Percentiles rank a stretch among this genome's conserved stretches.
Evolutionary conservation across 2,888 invertebrate genomes (phyloP).

Genomic region (Bibio marci): DNA sequence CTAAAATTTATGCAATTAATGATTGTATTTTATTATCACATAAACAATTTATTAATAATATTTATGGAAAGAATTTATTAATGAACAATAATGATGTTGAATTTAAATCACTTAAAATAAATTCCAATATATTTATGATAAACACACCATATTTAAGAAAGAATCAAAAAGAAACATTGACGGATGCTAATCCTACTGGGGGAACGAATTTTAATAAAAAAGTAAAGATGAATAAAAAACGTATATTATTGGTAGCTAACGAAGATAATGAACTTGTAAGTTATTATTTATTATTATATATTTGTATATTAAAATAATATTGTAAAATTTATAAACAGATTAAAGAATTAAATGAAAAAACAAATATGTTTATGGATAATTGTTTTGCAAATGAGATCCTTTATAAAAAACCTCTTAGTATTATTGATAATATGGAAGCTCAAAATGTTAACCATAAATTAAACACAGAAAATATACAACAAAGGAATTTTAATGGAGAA

Average conservation of each 20-base stretch:
- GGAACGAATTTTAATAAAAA: neutral
- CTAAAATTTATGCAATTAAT: neutral
- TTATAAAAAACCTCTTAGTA: too few relatives aligned
- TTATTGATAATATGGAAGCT: neutral
- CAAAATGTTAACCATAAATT: neutral
- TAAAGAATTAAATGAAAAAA: too few relatives aligned
- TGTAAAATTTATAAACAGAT: slow-evolving; percentile 9
- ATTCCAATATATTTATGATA: slow-evolving; percentile 27
- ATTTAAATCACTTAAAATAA: neutral
- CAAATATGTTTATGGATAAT: too few relatives aligned
- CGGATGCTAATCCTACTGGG: neutral
- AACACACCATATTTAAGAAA: slow-evolving; percentile 26
- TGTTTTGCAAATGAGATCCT: too few relatives aligned
- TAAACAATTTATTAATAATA: neutral
- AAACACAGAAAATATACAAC: neutral
- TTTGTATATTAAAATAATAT: neutral
- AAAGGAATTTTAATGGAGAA: slow-evolving; percentile 31
- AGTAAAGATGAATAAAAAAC: neutral
- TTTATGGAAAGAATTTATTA: neutral
- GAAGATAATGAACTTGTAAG: slow-evolving; percentile 6
- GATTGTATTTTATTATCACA: slow-evolving; percentile 1
- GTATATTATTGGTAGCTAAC: slow-evolving; percentile 10
- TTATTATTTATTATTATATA: neutral
- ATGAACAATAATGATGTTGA: neutral
- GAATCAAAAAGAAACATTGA: slow-evolving; percentile 16